Evolutionary conservation across 1,140 invertebrate species (phyloP).

Genomic region (Bombus turneri): DNA sequence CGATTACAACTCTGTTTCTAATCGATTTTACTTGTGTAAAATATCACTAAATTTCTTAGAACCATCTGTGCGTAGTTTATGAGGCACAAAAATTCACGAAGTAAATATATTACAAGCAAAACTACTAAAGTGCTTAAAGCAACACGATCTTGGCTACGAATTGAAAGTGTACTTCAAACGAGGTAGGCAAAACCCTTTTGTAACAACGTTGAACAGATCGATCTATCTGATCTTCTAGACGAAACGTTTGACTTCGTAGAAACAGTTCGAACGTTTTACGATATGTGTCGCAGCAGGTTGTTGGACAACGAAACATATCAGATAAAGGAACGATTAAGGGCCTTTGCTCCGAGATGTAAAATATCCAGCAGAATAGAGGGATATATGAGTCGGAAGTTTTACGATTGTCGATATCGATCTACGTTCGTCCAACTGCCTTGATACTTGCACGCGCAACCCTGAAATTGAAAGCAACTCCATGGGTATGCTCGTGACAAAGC

Average conservation of each 20-base stretch:
- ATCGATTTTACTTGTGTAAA: too few species aligned
- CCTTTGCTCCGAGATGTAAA: not conserved
- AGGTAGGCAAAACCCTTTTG: too few species aligned
- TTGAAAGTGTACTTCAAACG: too few species aligned
- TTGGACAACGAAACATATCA: not conserved
- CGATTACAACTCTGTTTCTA: too few species aligned
- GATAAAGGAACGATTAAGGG: conserved; percentile 6
- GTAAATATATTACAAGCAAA: too few species aligned
- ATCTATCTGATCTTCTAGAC: too few species aligned
- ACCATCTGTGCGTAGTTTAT: too few species aligned
- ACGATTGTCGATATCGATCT: conserved; percentile 28
- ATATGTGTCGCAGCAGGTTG: conserved; percentile 8
- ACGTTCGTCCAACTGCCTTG: not conserved
- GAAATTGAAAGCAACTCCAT: conserved; percentile 22
- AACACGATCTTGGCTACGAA: too few species aligned
- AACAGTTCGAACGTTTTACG: not conserved
- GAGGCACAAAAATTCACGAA: too few species aligned
- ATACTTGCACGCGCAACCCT: not conserved
- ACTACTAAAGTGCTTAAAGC: too few species aligned
- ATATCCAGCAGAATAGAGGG: not conserved
- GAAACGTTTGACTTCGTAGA: not conserved
- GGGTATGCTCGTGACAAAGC: conserved; percentile 32
- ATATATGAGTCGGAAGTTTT: not conserved
- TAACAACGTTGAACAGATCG: too few species aligned
- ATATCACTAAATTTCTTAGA: too few species aligned